Percentiles rank a stretch among this genome's conserved stretches.
These are phyloP conservation scores for Luscinia luscinia DNA, from an alignment of 2,797 vertebrate species.

Conservation along the genomic window DNA sequence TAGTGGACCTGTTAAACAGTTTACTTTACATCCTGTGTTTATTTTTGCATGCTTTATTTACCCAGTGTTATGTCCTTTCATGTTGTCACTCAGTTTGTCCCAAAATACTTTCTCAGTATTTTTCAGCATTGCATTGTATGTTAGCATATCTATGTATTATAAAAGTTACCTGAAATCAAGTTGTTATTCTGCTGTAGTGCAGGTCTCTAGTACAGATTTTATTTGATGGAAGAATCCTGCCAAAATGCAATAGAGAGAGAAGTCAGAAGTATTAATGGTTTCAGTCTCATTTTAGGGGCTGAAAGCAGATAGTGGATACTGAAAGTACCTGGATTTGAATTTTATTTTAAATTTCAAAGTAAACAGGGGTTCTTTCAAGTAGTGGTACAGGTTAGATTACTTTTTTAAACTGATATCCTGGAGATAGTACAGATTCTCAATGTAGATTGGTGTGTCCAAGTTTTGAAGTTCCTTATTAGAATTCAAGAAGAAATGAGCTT, in stretches of 20 bases:
- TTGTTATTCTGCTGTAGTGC: not conserved
- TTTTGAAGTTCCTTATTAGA: not conserved
- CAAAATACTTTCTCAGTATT: not conserved
- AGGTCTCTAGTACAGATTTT: not conserved
- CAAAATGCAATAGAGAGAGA: not conserved
- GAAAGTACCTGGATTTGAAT: not conserved
- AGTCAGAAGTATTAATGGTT: not conserved
- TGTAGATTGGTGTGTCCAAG: not conserved
- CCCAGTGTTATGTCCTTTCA: not conserved
- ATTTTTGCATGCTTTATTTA: constrained; percentile 26
- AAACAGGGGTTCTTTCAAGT: not conserved
- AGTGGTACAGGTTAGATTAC: not conserved
- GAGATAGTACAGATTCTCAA: not conserved
- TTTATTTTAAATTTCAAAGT: not conserved
- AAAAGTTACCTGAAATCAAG: not conserved
- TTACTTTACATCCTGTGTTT: constrained; percentile 2
- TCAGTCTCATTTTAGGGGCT: not conserved
- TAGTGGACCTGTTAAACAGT: not conserved
- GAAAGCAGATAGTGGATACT: not conserved
- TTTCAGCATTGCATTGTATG: not conserved
- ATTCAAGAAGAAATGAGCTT: not conserved
- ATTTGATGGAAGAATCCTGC: not conserved
- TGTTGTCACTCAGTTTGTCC: not conserved
- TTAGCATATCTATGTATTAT: not conserved
- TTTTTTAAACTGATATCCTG: not conserved